Evolutionary conservation across 2,797 vertebrate genomes (phyloP), one percentile per base, ranked within the genome.

Genomic region (Eleutherodactylus coqui): DNA sequence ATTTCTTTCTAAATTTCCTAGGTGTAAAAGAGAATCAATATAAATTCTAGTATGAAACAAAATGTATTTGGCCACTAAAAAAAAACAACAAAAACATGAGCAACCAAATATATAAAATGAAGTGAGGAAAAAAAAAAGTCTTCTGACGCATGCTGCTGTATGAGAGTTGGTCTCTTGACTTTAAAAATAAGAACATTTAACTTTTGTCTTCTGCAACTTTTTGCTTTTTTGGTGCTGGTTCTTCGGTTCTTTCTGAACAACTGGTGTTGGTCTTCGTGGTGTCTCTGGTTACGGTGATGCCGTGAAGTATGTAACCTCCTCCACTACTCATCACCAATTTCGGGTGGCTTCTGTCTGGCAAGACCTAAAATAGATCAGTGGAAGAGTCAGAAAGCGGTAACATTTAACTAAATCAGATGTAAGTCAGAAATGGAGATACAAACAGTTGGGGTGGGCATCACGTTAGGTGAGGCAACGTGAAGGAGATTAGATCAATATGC

Each of bases 331-430:
- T 99, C 84, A 96, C 93, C 75, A 99, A 93, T 90, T 96, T 91
- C 4, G 98, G 98, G 91, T 98, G 98, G 67, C 97, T 99, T 91
- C 98, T 94, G 91, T 99, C 97, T 4, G 97, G 97, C 90, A 99
- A 91, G 85, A 99, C 96, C 98, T 99, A 87, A 41, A 64, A 79
- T 69, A 62, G 2, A 36, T 24, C 3, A 19, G 29, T n/a, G 24
- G 13, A n/a, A 41, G 24, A 24, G 78, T 47, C 9, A 67, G 21
- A 14, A 49, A 29, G 27, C 19, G 34, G 19, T 19, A 49, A 51
- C 29, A 49, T 21, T 19, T 29, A n/a, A n/a, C 55, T 21, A 72
- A 43, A 21, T 5, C 38, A 32, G 21, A 43, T 62, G 60, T 1
- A 62, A 32, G 9, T 10, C 27, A 64, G 4, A 62, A n/a, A 24